Conservation (phyloP, 1,140 invertebrate species). For the Halictus rubicundus region DNA sequence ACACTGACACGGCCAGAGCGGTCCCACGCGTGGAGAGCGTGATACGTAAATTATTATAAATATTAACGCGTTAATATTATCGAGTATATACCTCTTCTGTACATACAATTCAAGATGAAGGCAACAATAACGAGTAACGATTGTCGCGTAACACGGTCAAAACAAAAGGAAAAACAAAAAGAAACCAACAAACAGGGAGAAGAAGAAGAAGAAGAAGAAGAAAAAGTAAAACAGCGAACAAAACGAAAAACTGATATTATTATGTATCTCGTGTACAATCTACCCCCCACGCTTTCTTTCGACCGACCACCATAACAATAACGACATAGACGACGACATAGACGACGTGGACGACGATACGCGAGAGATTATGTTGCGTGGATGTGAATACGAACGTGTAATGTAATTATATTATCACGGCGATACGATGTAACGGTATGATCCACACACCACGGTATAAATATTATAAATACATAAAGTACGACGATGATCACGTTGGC, state of each 20-base stretch:
- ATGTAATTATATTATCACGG: constrained; percentile 62
- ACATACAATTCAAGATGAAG: constrained; percentile 67
- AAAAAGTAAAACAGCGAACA: constrained; percentile 38
- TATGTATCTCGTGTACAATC: too few species aligned
- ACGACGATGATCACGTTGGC: constrained; percentile 41
- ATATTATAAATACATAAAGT: constrained; percentile 66
- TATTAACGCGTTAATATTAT: constrained; percentile 66
- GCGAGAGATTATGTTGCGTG: constrained; percentile 52
- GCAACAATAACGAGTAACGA: constrained; percentile 65
- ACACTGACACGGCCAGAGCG: constrained; percentile 44
- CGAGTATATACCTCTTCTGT: constrained; percentile 71
- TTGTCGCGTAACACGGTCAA: constrained; percentile 39
- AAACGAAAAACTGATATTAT: too few species aligned
- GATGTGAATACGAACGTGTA: constrained; percentile 50
- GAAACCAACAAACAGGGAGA: too few species aligned
- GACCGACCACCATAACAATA: background rate
- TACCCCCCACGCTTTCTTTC: constrained; percentile 11
- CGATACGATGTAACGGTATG: constrained; percentile 57
- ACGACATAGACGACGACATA: background rate
- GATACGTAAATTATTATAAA: constrained; percentile 65
- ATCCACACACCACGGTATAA: constrained; percentile 54
- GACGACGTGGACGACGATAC: background rate
- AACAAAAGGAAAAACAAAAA: too few species aligned
- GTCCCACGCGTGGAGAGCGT: constrained; percentile 48
- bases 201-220: constrained; percentile 28